Conservation (phyloP, 2,888 invertebrate genomes). For the Melinaea marsaeus region DNA sequence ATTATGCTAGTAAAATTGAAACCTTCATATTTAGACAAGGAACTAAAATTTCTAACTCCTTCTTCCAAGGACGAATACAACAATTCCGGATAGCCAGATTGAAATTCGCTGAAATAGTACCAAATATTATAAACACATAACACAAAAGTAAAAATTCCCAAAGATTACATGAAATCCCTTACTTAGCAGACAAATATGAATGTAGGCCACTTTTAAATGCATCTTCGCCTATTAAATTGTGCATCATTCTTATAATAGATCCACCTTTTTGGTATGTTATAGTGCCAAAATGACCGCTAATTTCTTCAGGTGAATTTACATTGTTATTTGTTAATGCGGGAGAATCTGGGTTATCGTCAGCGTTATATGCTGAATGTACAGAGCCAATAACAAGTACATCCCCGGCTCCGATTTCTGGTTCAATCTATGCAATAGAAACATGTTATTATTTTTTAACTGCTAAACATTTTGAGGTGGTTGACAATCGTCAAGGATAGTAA, state of each 20-base stretch:
- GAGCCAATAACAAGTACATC: slow-evolving; percentile 81
- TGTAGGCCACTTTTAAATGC: slow-evolving; percentile 51
- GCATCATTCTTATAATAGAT: slow-evolving; percentile 69
- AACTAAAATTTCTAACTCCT: slow-evolving; percentile 46
- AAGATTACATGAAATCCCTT: slow-evolving; percentile 38
- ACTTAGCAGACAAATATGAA: slow-evolving; percentile 69
- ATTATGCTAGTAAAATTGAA: slow-evolving; percentile 50
- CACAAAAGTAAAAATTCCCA: no score
- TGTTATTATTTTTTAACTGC: background rate
- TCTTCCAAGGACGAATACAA: slow-evolving; percentile 67
- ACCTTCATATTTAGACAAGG: slow-evolving; percentile 50
- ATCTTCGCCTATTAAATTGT: slow-evolving; percentile 64
- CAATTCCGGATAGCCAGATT: slow-evolving; percentile 66
- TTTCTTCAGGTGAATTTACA: slow-evolving; percentile 79
- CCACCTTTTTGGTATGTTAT: slow-evolving; percentile 84
- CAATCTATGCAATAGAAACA: slow-evolving; percentile 61
- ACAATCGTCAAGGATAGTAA: no score
- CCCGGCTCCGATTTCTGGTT: slow-evolving; percentile 79
- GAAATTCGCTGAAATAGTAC: slow-evolving; percentile 49
- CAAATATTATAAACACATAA: background rate
- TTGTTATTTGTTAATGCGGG: slow-evolving; percentile 77
- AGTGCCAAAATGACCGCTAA: slow-evolving; percentile 80
- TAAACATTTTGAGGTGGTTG: no score
- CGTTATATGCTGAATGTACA: slow-evolving; percentile 80
- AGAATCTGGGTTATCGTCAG: slow-evolving; percentile 71